A percentile compares a stretch with the other conserved stretches of the same genome.
Conservation (phyloP, 2,797 vertebrate genomes). For the Lindbergichthys nudifrons region DNA sequence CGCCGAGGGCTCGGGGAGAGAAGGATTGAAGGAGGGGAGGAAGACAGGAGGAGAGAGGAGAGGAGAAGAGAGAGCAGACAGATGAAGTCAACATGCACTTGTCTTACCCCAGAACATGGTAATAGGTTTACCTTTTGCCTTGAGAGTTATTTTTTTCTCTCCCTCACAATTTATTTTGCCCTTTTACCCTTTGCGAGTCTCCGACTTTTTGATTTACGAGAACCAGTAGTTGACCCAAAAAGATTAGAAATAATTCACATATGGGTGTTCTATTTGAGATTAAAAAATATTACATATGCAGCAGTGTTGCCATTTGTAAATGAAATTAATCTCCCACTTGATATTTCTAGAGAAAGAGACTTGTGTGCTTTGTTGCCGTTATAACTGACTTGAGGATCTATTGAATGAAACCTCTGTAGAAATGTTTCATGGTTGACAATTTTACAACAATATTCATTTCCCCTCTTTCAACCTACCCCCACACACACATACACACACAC, state of each 20-base stretch:
- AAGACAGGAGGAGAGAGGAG: constrained; percentile 55
- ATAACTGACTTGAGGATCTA: constrained; percentile 46
- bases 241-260: constrained; percentile 26
- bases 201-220: constrained; percentile 48
- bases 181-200: constrained; percentile 53
- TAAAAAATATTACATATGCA: constrained; percentile 25
- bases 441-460: constrained; percentile 52
- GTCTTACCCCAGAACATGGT: constrained; percentile 74
- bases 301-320: constrained; percentile 29
- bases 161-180: constrained; percentile 46
- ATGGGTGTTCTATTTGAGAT: constrained; percentile 29
- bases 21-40: constrained; percentile 76
- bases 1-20: constrained; percentile 82
- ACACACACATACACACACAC: constrained; percentile 55
- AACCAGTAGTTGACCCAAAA: constrained; percentile 34
- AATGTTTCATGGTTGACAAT: constrained; percentile 51
- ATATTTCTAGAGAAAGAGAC: constrained; percentile 45
- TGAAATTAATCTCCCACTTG: constrained; percentile 57
- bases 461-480: constrained; percentile 41
- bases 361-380: constrained; percentile 24
- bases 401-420: constrained; percentile 43
- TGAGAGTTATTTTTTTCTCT: constrained; percentile 36
- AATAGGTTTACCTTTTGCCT: constrained; percentile 69
- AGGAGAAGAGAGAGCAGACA: constrained; percentile 69
- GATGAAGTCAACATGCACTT: constrained; percentile 77